Percentiles rank a stretch among this genome's conserved stretches.
phyloP scores from a whole-genome alignment of 2,797 vertebrate genomes.

The Orestias chungarensis region DNA sequence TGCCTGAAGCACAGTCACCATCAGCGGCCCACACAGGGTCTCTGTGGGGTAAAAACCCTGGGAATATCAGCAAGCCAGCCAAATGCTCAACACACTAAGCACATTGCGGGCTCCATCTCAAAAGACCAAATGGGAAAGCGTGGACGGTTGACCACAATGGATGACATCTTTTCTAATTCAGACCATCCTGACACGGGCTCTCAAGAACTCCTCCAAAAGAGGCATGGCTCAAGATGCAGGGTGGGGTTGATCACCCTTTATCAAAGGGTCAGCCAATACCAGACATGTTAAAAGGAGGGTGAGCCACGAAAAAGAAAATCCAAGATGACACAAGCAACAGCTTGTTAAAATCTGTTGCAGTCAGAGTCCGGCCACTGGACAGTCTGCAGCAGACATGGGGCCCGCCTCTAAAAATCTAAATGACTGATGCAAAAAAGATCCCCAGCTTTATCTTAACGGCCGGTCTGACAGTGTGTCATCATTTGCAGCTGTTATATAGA shows the following conservation, averaged over 20 bases:
- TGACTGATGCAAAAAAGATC: not conserved
- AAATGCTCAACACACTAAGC: slow-evolving; percentile 54
- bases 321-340: slow-evolving; percentile 76
- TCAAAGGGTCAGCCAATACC: slow-evolving; percentile 73
- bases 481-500: slow-evolving; percentile 38
- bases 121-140: slow-evolving; percentile 45
- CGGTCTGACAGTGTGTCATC: slow-evolving; percentile 22
- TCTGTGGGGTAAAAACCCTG: slow-evolving; percentile 61
- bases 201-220: slow-evolving; percentile 67
- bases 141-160: slow-evolving; percentile 36
- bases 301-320: slow-evolving; percentile 69
- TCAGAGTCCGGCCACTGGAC: slow-evolving; percentile 69
- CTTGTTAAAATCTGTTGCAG: slow-evolving; percentile 80
- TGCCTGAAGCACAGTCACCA: slow-evolving; percentile 68
- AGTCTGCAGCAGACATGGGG: slow-evolving; percentile 49
- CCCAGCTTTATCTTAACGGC: slow-evolving; percentile 21
- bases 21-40: slow-evolving; percentile 74
- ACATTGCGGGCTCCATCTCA: slow-evolving; percentile 37
- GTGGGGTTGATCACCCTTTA: slow-evolving; percentile 63
- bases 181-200: slow-evolving; percentile 61
- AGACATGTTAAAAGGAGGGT: slow-evolving; percentile 63
- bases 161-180: slow-evolving; percentile 54
- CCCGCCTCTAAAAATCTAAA: slow-evolving; percentile 23
- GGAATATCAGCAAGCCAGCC: slow-evolving; percentile 52
- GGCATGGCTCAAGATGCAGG: slow-evolving; percentile 57